Evolutionary conservation across 2,113 vertebrate genomes (phyloP).

Genomic region (cat (Felis catus)): DNA sequence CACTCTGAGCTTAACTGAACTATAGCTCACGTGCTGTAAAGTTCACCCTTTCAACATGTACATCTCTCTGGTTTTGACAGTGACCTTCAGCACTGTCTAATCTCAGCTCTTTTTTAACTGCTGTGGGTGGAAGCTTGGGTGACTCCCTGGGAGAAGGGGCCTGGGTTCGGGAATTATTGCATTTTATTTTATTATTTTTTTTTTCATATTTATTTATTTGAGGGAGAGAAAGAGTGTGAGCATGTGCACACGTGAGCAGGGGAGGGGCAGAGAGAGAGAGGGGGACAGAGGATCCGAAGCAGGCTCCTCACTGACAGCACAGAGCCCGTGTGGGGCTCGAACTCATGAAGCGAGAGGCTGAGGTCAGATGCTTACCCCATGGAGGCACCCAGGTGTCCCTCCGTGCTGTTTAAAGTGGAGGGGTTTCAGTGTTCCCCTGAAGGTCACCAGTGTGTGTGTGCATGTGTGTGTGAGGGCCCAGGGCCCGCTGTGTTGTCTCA

Average conservation of each 20-base stretch:
- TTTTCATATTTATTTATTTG: too few species aligned
- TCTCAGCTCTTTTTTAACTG: neutral
- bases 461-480: rapidly evolving
- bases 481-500: neutral
- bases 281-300: too few species aligned
- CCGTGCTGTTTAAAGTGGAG: neutral
- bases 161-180: too few species aligned
- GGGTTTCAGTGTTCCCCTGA: neutral
- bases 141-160: rapidly evolving
- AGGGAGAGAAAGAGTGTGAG: too few species aligned
- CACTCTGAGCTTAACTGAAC: neutral
- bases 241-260: too few species aligned
- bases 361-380: too few species aligned
- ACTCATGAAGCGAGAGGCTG: too few species aligned
- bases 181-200: too few species aligned
- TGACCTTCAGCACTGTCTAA: neutral
- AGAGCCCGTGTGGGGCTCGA: too few species aligned
- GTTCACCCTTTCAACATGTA: neutral
- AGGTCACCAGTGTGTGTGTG: rapidly evolving
- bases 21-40: neutral
- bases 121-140: neutral
- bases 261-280: too few species aligned
- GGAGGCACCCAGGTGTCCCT: too few species aligned
- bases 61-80: neutral
- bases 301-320: too few species aligned